Evolutionary conservation across 2,888 invertebrate genomes (phyloP).

Genomic region (Microdon myrmicae): DNA sequence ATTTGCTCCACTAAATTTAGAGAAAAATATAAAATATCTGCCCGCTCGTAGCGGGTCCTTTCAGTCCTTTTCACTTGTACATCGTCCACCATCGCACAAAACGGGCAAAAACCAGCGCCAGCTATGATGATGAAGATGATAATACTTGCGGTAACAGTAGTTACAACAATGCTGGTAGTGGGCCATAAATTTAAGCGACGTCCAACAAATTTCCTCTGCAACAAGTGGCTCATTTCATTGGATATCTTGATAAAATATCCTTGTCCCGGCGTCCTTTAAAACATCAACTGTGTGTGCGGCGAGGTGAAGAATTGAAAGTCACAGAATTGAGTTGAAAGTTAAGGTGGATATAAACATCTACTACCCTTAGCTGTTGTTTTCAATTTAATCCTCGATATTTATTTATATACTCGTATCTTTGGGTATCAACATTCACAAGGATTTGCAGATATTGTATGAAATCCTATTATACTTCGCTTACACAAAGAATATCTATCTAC

Average conservation of each 20-base stretch:
- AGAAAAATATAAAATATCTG: too few relatives aligned
- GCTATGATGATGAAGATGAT: constrained; percentile 41
- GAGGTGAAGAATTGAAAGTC: not conserved
- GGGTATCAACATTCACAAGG: too few relatives aligned
- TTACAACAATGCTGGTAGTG: constrained; percentile 39
- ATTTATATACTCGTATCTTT: constrained; percentile 41
- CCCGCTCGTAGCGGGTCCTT: too few relatives aligned
- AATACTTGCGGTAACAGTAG: constrained; percentile 55
- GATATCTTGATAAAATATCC: constrained; percentile 51
- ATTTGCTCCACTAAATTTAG: too few relatives aligned
- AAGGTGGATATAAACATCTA: constrained; percentile 5
- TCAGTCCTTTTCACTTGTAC: constrained; percentile 7
- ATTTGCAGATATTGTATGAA: constrained; percentile 16
- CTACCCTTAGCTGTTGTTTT: constrained; percentile 37
- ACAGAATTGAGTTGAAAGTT: constrained; percentile 6
- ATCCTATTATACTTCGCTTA: constrained; percentile 27
- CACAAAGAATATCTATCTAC: not conserved
- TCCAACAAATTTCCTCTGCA: constrained; percentile 65
- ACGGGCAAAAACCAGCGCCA: constrained; percentile 5
- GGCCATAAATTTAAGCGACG: constrained; percentile 65
- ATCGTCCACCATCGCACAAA: constrained; percentile 10
- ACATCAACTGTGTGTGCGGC: too few relatives aligned
- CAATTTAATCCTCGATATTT: constrained; percentile 52
- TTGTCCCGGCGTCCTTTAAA: constrained; percentile 9
- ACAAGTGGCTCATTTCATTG: constrained; percentile 61